These are phyloP conservation scores for Oscheius sp. DNA, from an alignment of 2,888 invertebrate genomes.

Conservation along the genomic window DNA sequence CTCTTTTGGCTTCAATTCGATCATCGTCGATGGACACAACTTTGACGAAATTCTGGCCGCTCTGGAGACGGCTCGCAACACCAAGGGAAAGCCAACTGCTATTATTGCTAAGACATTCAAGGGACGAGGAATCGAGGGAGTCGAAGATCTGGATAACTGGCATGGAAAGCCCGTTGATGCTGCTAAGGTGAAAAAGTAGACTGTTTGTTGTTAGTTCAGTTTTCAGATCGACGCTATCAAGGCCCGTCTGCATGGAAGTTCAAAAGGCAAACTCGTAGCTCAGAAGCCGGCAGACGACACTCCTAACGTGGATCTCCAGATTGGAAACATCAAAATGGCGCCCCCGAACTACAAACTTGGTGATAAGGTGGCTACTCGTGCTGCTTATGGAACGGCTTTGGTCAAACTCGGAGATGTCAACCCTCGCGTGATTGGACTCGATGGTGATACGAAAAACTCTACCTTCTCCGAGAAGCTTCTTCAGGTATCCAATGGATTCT, in stretches of 20 bases:
- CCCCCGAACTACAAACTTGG: constrained; percentile 85
- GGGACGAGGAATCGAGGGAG: constrained; percentile 81
- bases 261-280: constrained; percentile 60
- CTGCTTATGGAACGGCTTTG: constrained; percentile 93
- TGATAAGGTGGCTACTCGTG: constrained; percentile 84
- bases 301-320: constrained; percentile 54
- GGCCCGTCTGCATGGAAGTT: constrained; percentile 79
- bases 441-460: constrained; percentile 98
- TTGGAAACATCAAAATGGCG: constrained; percentile 58
- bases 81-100: constrained; percentile 84
- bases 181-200: constrained; percentile 49
- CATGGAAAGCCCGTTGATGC: constrained; percentile 89
- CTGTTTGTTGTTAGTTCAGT: neutral
- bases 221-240: constrained; percentile 62
- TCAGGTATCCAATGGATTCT: constrained; percentile 74
- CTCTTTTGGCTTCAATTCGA: constrained; percentile 78
- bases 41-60: constrained; percentile 84
- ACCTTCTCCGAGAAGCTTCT: constrained; percentile 94
- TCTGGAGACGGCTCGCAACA: constrained; percentile 53
- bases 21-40: constrained; percentile 96
- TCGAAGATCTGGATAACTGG: constrained; percentile 95
- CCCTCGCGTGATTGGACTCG: constrained; percentile 86
- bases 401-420: constrained; percentile 84
- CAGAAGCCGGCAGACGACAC: constrained; percentile 66
- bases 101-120: constrained; percentile 95